Conservation (phyloP, 2,113 vertebrate species). For the Ophiodon elongatus region DNA sequence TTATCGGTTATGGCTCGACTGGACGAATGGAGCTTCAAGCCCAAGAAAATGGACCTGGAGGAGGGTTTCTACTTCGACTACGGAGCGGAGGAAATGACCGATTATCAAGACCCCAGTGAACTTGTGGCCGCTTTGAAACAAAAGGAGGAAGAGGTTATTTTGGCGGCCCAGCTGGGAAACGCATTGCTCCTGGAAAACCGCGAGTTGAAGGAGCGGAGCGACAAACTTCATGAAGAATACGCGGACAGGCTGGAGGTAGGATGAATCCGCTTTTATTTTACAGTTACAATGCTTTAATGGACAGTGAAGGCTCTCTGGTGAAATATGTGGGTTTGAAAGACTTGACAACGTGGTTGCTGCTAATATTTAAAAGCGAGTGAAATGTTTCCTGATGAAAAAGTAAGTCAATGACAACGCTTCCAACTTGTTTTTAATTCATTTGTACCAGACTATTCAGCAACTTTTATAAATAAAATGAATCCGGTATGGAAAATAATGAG, state of each 20-base stretch:
- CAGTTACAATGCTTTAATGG: fast-evolving
- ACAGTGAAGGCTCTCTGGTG: fast-evolving
- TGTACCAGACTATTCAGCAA: background rate
- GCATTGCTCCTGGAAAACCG: slow-evolving; percentile 85
- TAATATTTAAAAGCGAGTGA: background rate
- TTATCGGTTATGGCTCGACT: slow-evolving; percentile 74
- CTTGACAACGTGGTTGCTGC: background rate
- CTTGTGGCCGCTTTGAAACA: slow-evolving; percentile 82
- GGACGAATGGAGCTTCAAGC: slow-evolving; percentile 72
- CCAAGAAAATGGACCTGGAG: slow-evolving; percentile 73
- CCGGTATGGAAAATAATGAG: background rate
- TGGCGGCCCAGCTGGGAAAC: slow-evolving; percentile 87
- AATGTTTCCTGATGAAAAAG: background rate
- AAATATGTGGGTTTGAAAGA: background rate
- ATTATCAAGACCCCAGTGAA: slow-evolving; percentile 78
- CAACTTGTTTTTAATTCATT: background rate
- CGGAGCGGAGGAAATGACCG: slow-evolving; percentile 75
- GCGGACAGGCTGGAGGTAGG: slow-evolving; percentile 83
- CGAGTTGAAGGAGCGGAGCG: slow-evolving; percentile 80
- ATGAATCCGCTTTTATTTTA: background rate
- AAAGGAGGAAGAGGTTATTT: slow-evolving; percentile 86
- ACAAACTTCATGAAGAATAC: slow-evolving; percentile 78
- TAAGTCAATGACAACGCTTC: too few species aligned
- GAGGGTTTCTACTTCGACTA: slow-evolving; percentile 83
- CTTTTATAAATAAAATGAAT: background rate